These are phyloP conservation scores for Hycleus phaleratus DNA, from an alignment of 1,140 invertebrate genomes.

Conservation along the genomic window DNA sequence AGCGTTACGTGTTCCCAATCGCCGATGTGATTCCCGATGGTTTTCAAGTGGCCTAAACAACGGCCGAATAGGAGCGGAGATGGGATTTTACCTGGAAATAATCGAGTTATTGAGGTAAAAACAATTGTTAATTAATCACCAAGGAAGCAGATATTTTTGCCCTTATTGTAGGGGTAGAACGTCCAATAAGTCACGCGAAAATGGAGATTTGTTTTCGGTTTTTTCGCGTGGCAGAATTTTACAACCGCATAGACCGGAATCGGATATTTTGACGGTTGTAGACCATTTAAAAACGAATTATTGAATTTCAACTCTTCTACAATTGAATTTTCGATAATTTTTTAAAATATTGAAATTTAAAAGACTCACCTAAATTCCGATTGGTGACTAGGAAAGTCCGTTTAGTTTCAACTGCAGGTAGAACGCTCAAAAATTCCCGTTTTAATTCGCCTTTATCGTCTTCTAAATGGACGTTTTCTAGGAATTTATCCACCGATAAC, in stretches of 20 bases:
- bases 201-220: conserved; percentile 1
- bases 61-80: conserved; percentile 49
- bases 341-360: no score
- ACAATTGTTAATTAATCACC: conserved; percentile 25
- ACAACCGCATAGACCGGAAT: conserved; percentile 56
- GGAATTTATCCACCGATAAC: conserved; percentile 51
- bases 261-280: conserved; percentile 45
- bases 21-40: conserved; percentile 56
- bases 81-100: conserved; percentile 43
- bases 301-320: conserved; percentile 46
- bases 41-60: conserved; percentile 49
- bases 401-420: conserved; percentile 37
- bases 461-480: conserved; percentile 47
- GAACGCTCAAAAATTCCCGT: conserved; percentile 8
- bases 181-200: conserved; percentile 60
- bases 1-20: conserved; percentile 61
- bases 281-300: conserved; percentile 52
- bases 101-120: not conserved
- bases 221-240: conserved; percentile 36
- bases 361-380: conserved; percentile 41
- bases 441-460: conserved; percentile 24
- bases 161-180: conserved; percentile 58
- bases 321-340: conserved; percentile 5
- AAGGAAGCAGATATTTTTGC: conserved; percentile 49
- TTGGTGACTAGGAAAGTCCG: conserved; percentile 48